A percentile compares a stretch with the other conserved stretches of the same genome.
phyloP scores from a whole-genome alignment of 2,113 vertebrate species.

The Anas platyrhynchos region DNA sequence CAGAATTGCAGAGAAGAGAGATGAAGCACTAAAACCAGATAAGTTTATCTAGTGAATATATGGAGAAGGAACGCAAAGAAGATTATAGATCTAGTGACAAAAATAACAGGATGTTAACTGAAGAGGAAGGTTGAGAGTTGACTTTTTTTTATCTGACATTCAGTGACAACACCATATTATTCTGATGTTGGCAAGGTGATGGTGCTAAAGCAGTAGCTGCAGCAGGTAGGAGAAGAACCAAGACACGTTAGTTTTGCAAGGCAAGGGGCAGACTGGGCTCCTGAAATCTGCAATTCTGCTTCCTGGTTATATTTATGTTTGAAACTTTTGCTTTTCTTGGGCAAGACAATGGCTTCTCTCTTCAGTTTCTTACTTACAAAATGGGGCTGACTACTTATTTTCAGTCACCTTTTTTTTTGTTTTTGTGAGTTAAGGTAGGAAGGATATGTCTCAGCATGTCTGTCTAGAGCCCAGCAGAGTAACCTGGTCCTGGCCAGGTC shows the following conservation, averaged over 20 bases:
- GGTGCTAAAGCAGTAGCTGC: neutral
- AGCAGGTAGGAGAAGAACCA: neutral
- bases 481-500: neutral
- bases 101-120: neutral
- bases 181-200: neutral
- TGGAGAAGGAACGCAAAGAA: slow-evolving; percentile 18
- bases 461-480: neutral
- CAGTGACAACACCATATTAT: neutral
- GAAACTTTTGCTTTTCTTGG: neutral
- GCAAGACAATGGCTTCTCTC: neutral
- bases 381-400: neutral
- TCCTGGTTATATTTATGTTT: neutral
- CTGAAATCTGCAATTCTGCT: neutral
- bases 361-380: neutral
- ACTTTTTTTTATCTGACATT: neutral
- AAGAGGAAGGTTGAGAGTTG: slow-evolving; percentile 1
- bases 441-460: fast-evolving
- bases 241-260: neutral
- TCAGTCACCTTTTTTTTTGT: neutral
- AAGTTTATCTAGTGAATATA: slow-evolving; percentile 33
- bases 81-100: slow-evolving; percentile 22
- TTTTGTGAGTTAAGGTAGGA: neutral
- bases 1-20: slow-evolving; percentile 37
- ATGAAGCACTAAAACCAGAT: slow-evolving; percentile 32
- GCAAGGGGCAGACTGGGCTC: neutral